Conservation (phyloP, 2,797 vertebrate species). For the Muraenolepis orangiensis region DNA sequence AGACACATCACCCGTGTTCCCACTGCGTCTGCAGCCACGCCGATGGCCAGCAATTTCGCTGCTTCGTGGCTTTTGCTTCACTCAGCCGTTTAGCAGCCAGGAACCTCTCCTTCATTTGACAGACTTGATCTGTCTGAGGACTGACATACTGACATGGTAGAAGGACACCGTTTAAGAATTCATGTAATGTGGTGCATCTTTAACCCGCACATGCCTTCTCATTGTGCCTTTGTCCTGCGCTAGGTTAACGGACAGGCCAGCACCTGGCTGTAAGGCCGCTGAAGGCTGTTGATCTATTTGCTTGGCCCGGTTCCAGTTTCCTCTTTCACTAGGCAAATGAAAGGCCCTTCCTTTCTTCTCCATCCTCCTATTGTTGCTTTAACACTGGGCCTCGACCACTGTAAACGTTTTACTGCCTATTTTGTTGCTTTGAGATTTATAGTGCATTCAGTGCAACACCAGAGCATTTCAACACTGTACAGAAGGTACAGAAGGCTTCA, state of each 20-base stretch:
- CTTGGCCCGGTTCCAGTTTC: constrained; percentile 37
- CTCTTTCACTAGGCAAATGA: constrained; percentile 25
- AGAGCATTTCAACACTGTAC: neutral
- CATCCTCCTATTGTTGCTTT: constrained; percentile 25
- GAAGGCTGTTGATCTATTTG: constrained; percentile 21
- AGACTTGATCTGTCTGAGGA: neutral
- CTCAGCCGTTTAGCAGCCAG: neutral
- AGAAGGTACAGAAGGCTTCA: neutral
- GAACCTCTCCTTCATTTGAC: no score
- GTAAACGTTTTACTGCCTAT: neutral
- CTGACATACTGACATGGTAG: neutral
- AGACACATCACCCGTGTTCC: constrained; percentile 61
- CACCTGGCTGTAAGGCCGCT: constrained; percentile 1
- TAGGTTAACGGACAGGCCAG: constrained; percentile 4
- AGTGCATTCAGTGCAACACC: neutral
- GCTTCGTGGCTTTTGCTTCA: neutral
- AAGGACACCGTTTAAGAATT: neutral
- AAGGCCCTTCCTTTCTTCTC: constrained; percentile 34
- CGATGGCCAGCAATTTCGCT: neutral
- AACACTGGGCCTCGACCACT: neutral
- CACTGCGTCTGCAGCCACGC: no score
- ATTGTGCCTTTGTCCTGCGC: neutral
- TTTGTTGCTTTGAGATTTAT: neutral
- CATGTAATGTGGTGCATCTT: neutral
- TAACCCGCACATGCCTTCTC: no score